Evolutionary conservation across 2,888 invertebrate species (phyloP), one percentile per base, ranked within the genome.

Genomic region (Scotopteryx bipunctaria): DNA sequence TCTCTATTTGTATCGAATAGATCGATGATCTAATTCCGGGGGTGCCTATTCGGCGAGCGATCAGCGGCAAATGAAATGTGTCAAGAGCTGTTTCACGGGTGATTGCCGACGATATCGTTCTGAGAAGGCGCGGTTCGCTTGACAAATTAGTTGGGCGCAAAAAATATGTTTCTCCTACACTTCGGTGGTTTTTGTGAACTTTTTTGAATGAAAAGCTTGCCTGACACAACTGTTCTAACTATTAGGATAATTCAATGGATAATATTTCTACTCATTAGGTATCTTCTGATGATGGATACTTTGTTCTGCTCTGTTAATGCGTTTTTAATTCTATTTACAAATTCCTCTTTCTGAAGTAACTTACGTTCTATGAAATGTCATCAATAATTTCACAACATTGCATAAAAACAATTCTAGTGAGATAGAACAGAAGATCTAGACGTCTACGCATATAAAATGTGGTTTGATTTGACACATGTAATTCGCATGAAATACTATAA

Each of bases 41-140:
- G 65, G 73, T 73, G 66, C 69, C 67, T n/a, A 57, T 61, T 67
- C 64, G 59, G 41, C 59, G 67, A 57, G 61, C 66, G 60, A 71
- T 74, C 73, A 67, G 75, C 69, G 71, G 67, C 79, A 82, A 84
- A 87, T 85, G 87, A 86, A 82, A 89, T 81, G 71, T 84, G 89
- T 87, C 89, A 79, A 67, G 82, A 78, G 76, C 74, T 79, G 83
- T 89, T 89, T 83, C 83, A 87, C 82, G 87, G 79, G 58, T 83
- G 79, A 87, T 88, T 86, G 83, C 64, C 67, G 53, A 35, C 61
- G 71, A 76, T 61, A 64, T 56, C 38, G 64, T 69, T 75, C 76
- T 63, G 44, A 61, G 73, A 71, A 74, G 64, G 63, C 57, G 44
- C 40, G 63, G 55, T 54, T 54, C 53, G 42, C 51, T 60, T 63